Base-by-base conservation (phyloP, 2,113 vertebrate genomes). In the Chloroceryle aenea region DNA sequence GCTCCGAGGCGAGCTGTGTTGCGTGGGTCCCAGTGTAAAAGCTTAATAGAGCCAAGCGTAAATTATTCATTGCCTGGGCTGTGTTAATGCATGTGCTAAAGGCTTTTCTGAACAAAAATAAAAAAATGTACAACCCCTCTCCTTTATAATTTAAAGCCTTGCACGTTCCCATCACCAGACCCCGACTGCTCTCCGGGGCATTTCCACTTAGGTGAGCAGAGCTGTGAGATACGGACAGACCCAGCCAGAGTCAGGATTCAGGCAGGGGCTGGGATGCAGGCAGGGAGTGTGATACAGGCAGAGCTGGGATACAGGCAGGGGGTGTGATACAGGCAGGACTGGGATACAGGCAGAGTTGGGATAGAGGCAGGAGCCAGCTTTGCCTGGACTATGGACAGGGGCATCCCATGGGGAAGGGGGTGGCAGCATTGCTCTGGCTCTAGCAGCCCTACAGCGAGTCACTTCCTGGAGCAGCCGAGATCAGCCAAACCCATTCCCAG, bases 111-210 rank as follows among this genome's bases (percentile, higher is more conserved):
- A 4, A 6, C 12, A 34, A 12, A 61, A 34, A 30, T 14, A 29
- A 52, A 20, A 16, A 34, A 32, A 55, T 42, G 38, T 11, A 78
- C 78, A 19, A 9, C 52, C 25, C 27, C 13, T 42, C 93, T 97
- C 69, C 75, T 97, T 50, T 85, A 97, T 97, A 97, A 97, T 97
- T 97, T 87, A 97, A 89, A 97, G 62, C 72, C 64, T 87, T 6
- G 6, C 81, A 83, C 10, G 0, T 50, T 84, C 18, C 63, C 71
- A 32, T 40, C 12, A 3, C 30, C 18, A 3, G 12, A 80, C 7
- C 87, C 61, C 9, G 1, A 4, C 48, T 19, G 32, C 48, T 78
- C 90, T 52, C 75, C 3, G 0, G 23, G 29, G 34, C 12, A 42
- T 80, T 95, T 96, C 92, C 9, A 12, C 95, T 92, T 50, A 62